Conservation (phyloP, 1,140 invertebrate genomes). For the Colletes gigas region DNA sequence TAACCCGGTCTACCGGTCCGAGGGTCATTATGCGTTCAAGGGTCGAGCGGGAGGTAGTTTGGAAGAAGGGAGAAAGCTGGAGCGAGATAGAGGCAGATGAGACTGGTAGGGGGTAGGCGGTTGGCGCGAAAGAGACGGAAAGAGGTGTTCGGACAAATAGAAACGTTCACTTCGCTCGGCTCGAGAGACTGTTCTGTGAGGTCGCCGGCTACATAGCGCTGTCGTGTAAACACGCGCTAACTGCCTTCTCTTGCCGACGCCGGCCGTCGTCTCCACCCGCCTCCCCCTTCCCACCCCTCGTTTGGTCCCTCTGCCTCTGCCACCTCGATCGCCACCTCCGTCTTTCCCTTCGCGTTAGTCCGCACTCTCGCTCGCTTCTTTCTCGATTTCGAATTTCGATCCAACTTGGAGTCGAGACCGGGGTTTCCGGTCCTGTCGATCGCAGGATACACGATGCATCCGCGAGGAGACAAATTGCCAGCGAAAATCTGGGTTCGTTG, state of each 20-base stretch:
- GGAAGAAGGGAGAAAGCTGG: not conserved
- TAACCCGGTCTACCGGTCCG: slow-evolving; percentile 8
- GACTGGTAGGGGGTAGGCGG: slow-evolving; percentile 26
- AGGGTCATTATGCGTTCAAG: slow-evolving; percentile 26
- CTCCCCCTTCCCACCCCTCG: slow-evolving; percentile 11
- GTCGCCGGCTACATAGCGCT: slow-evolving; percentile 78
- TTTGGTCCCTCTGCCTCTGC: slow-evolving; percentile 11
- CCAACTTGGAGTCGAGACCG: no score
- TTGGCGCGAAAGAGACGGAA: slow-evolving; percentile 38
- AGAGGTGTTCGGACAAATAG: slow-evolving; percentile 77
- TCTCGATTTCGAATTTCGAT: not conserved
- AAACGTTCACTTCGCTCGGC: slow-evolving; percentile 72
- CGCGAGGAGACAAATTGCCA: no score
- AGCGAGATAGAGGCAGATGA: slow-evolving; percentile 29
- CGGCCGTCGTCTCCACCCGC: slow-evolving; percentile 54
- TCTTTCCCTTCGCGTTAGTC: not conserved
- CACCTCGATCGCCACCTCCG: slow-evolving; percentile 1
- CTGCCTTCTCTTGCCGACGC: slow-evolving; percentile 73
- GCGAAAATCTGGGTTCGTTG: not conserved
- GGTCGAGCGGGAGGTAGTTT: not conserved
- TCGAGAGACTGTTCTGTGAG: slow-evolving; percentile 68
- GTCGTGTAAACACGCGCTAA: slow-evolving; percentile 81
- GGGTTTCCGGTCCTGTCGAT: no score
- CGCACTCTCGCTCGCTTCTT: slow-evolving; percentile 11
- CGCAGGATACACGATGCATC: no score